phyloP scores from a whole-genome alignment of 2,888 invertebrate genomes.

The Axea sp. region DNA sequence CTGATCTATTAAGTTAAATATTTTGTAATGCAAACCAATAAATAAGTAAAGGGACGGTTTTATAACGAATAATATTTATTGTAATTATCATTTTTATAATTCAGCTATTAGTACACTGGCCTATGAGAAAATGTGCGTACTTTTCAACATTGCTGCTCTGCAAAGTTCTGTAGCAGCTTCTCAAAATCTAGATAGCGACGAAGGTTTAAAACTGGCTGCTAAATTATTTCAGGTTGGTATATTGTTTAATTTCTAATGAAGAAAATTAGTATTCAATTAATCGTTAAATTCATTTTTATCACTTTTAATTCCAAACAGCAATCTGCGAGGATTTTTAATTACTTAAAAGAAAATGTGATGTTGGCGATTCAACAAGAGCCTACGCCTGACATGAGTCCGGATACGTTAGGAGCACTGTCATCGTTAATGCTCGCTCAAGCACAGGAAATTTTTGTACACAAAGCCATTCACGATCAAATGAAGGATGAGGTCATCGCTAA shows the following conservation, averaged over 20 bases:
- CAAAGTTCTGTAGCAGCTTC: slow-evolving; percentile 93
- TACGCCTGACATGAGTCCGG: slow-evolving; percentile 96
- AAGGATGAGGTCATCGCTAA: slow-evolving; percentile 96
- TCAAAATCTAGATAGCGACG: slow-evolving; percentile 93
- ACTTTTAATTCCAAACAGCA: slow-evolving; percentile 84
- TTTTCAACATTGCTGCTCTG: slow-evolving; percentile 97
- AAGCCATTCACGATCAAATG: slow-evolving; percentile 96
- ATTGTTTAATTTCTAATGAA: not conserved
- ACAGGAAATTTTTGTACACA: slow-evolving; percentile 97
- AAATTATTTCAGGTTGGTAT: slow-evolving; percentile 90
- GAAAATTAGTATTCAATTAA: too few relatives aligned
- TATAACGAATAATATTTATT: too few relatives aligned
- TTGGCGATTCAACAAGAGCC: slow-evolving; percentile 95
- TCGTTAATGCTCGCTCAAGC: slow-evolving; percentile 98
- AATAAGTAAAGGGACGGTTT: too few relatives aligned
- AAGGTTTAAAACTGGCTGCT: slow-evolving; percentile 94
- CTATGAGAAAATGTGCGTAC: slow-evolving; percentile 95
- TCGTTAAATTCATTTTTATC: too few relatives aligned
- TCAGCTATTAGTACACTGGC: slow-evolving; percentile 93
- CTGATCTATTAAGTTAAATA: too few relatives aligned
- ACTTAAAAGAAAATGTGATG: slow-evolving; percentile 90
- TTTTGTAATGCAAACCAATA: too few relatives aligned
- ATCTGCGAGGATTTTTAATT: slow-evolving; percentile 92
- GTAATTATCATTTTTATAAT: too few relatives aligned
- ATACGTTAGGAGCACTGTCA: slow-evolving; percentile 91